Evolutionary conservation across 2,888 invertebrate genomes (phyloP), one percentile per base, ranked within the genome.

Genomic region (Epinotia ramella): DNA sequence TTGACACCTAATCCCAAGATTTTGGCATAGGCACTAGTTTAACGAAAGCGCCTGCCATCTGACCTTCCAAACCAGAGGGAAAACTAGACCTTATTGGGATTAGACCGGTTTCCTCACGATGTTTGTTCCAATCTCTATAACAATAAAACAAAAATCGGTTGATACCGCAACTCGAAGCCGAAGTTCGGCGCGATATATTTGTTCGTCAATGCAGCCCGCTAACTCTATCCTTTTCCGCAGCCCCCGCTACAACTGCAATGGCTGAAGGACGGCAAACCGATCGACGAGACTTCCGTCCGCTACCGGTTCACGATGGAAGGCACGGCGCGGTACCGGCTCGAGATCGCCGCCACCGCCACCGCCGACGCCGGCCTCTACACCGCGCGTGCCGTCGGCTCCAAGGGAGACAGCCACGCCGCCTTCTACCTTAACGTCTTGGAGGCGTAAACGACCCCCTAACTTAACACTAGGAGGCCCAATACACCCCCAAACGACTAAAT

Each of bases 221-320:
- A n/a, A 53, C 49, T 49, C 4, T n/a, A 13, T 7, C 13, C 79
- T 78, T 56, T 4, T 63, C 76, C 76, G 76, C 89, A 95, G 86
- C 94, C 96, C 85, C 95, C 96, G 82, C 93, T 96, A 81, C 96
- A 96, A 88, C 94, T 97, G 73, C 95, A 95, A 81, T 99, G 99
- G 99, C 95, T 97, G 86, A 99, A 99, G 95, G 98, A 99, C 95
- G 98, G 98, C 84, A 97, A 97, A 87, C 96, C 97, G 73, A 96
- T 99, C 82, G 97, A 98, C 87, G 98, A 98, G 87, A 95, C 95
- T 40, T 95, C 95, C 66, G 94, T 96, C 77, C 96, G 97, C 87
- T 97, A 97, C 90, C 96, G 97, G 86, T 97, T 98, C 92, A 97
- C 96, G 77, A 97, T 97, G 90, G 97, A 98, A 86, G 97, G 96